These are phyloP conservation scores for Drosophila kohkoa DNA, from an alignment of 1,140 invertebrate species.

Conservation along the genomic window DNA sequence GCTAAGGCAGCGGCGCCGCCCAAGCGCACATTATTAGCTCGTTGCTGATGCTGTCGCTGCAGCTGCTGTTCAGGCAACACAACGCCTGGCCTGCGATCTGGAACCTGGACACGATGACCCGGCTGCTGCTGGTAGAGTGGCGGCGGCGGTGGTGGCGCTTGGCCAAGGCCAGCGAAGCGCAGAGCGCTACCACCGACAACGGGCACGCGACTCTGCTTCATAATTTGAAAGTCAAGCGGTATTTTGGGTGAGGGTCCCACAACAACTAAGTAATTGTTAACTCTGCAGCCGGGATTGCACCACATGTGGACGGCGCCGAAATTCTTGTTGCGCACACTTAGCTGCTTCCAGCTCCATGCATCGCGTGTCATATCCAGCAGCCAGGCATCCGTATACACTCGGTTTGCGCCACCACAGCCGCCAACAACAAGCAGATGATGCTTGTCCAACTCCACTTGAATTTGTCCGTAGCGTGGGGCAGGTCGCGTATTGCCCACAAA, in stretches of 20 bases:
- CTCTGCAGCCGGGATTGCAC: constrained; percentile 96
- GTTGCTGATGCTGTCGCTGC: constrained; percentile 28
- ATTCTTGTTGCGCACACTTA: constrained; percentile 91
- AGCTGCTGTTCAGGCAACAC: constrained; percentile 35
- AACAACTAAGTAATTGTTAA: constrained; percentile 85
- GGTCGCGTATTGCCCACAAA: constrained; percentile 89
- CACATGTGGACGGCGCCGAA: constrained; percentile 94
- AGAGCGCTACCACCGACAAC: constrained; percentile 52
- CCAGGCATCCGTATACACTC: constrained; percentile 88
- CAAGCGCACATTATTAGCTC: constrained; percentile 40
- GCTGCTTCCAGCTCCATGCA: constrained; percentile 92
- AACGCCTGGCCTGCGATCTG: constrained; percentile 50
- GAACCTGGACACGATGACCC: constrained; percentile 44
- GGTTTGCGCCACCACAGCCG: constrained; percentile 87
- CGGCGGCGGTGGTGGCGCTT: constrained; percentile 51
- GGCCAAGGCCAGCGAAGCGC: constrained; percentile 47
- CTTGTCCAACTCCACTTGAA: constrained; percentile 90
- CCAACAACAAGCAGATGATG: constrained; percentile 91
- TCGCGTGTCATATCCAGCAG: constrained; percentile 88
- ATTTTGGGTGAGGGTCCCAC: constrained; percentile 79
- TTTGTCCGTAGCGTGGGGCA: constrained; percentile 94
- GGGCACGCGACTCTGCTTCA: constrained; percentile 78
- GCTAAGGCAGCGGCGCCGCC: constrained; percentile 40
- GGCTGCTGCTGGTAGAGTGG: constrained; percentile 48
- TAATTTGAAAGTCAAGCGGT: constrained; percentile 81